Conservation (phyloP, 2,888 invertebrate species). For the Oxyteleia sp. region DNA sequence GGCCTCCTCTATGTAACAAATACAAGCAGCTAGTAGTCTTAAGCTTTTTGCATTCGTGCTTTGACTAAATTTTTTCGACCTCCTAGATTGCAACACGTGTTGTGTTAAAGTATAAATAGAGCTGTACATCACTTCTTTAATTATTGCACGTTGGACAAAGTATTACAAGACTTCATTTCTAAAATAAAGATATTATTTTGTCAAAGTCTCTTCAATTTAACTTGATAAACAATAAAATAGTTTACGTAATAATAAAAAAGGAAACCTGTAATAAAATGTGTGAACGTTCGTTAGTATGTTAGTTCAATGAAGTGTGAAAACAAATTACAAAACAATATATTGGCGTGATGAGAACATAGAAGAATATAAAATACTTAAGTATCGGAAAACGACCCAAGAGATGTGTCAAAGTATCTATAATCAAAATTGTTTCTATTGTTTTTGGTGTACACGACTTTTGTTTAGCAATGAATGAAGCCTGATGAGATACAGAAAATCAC, state of each 20-base stretch:
- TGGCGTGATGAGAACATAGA: background rate
- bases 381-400: too few species aligned
- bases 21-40: conserved; percentile 8
- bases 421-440: too few species aligned
- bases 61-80: conserved; percentile 22
- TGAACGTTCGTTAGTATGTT: conserved; percentile 14
- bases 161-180: background rate
- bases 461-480: conserved; percentile 47
- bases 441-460: too few species aligned
- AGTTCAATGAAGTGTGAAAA: conserved; percentile 5
- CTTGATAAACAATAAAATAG: background rate
- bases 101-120: conserved; percentile 24
- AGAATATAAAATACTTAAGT: too few species aligned
- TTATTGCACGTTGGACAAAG: background rate
- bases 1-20: conserved; percentile 22
- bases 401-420: too few species aligned
- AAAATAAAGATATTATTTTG: background rate
- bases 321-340: too few species aligned
- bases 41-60: conserved; percentile 22
- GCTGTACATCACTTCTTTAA: background rate
- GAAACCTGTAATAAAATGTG: too few species aligned
- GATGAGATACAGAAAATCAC: conserved; percentile 39
- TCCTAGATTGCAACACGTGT: conserved; percentile 38
- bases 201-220: background rate
- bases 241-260: background rate